Evolutionary conservation across 2,797 vertebrate species (phyloP), one percentile per base, ranked within the genome.

Genomic region (Parotocinclus haroldoi): DNA sequence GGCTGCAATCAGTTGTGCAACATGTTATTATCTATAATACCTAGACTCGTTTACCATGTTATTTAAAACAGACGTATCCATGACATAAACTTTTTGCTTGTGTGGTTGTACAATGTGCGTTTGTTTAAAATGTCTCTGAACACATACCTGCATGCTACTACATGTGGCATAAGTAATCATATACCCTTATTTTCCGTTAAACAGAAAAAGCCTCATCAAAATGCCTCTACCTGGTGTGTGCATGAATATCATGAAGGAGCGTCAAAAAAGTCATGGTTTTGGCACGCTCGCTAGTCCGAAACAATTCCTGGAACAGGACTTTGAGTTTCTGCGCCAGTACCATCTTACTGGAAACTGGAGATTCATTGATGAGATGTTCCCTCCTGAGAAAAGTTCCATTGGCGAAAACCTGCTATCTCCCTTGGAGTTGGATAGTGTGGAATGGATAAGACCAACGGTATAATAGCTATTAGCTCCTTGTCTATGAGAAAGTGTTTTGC

Each of bases 361-460:
- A 39, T 90, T 74, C 72, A 64, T 83, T 3, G 90, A 91, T 3
- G 57, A 85, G 0, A 80, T 53, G 59, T 91, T 91, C 48, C 85
- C 86, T 0, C 88, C 88, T 0, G 79, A 87, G 55, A 59, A 1
- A 0, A 57, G 4, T 1, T 83, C 85, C 46, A 87, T 91, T 3
- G 90, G 90, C 0, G 4, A 59, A 0, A 81, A 52, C 0, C 4
- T 87, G 1, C 73, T 89, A 17, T 0, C 0, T 0, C 68, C 84
- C 0, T 44, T 71, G 0, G 44, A 75, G 0, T n/a, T 89, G 77
- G 17, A 2, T 10, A 42, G 18, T 1, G 83, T 90, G 63, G 36
- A 60, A 65, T 91, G 90, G 90, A 59, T 39, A 44, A 84, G 90
- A 75, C 90, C 90, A 52, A 42, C 0, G 46, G 88, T 91, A 74